Evolutionary conservation across 2,113 vertebrate species (phyloP).

Genomic region (Ophiodon elongatus): DNA sequence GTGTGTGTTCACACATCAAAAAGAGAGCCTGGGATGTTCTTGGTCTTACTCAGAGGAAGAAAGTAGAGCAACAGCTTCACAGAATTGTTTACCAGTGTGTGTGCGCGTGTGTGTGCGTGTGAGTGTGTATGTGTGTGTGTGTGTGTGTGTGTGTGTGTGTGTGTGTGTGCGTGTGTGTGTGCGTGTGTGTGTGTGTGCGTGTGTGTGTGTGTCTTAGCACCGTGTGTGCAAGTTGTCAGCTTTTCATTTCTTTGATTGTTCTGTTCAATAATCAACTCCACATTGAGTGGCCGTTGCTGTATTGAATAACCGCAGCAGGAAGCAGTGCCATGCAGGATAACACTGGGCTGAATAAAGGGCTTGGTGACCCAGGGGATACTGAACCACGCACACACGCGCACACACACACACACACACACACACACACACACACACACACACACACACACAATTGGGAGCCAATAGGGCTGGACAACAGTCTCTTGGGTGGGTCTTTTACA

Average conservation of each 20-base stretch:
- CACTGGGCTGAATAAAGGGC: constrained; percentile 60
- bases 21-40: constrained; percentile 27
- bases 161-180: constrained; percentile 2
- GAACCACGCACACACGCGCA: constrained; percentile 32
- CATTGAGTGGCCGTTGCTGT: constrained; percentile 45
- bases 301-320: constrained; percentile 66
- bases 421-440: constrained; percentile 41
- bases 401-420: constrained; percentile 17
- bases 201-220: constrained; percentile 12
- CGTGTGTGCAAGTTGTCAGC: constrained; percentile 22
- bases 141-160: constrained; percentile 4
- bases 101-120: constrained; percentile 9
- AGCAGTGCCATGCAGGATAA: constrained; percentile 74
- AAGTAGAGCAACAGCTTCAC: constrained; percentile 3
- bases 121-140: background rate
- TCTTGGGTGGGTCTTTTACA: constrained; percentile 70
- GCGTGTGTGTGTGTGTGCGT: constrained; percentile 2
- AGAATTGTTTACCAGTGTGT: constrained; percentile 44
- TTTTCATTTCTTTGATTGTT: constrained; percentile 72
- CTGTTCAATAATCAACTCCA: constrained; percentile 52
- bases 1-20: background rate
- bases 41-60: constrained; percentile 46
- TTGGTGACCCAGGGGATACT: constrained; percentile 68
- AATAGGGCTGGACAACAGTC: constrained; percentile 62
- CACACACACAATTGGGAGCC: constrained; percentile 54